Evolutionary conservation across 2,888 invertebrate species (phyloP), one percentile per base, ranked within the genome.

Genomic region (Acronicta psi): DNA sequence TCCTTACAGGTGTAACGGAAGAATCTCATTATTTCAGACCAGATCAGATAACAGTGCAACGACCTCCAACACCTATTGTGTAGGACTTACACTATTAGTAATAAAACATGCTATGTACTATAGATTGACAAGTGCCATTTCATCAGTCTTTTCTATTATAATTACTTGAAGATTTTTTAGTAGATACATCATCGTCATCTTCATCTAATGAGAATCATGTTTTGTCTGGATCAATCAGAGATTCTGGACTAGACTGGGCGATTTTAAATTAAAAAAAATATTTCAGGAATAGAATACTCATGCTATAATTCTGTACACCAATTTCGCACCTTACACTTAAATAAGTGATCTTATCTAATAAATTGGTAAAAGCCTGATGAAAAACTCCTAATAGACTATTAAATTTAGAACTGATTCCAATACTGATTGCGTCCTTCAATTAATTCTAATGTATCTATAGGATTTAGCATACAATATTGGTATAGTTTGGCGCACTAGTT

Each of bases 401-500:
- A 20, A 20, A 20, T 4, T 20, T 5, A 20, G 20, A 20, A 20
- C 20, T 20, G 20, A 20, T 20, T 20, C 7, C 25, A 1, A 25
- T 25, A 25, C 7, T 25, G 25, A 25, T 23, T 6, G 7, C 25
- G 51, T 55, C 47, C 68, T 57, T 47, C 54, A 59, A 57, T 51
- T 40, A 44, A 56, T 59, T 63, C 50, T 51, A 64, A 72, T 59
- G 44, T 34, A 37, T 18, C 7, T 16, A n/a, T 10, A 29, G 2
- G 18, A 11, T 61, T 70, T 57, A 59, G 10, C 11, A 11, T 29
- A 29, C 11, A 29, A 34, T 7, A n/a, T 34, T 34, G 1, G 13
- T 46, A 47, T 40, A 52, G 64, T 64, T 57, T 52, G 54, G 46
- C 13, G 40, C 46, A 55, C 40, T 4, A 37, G 14, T 14, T 34